phyloP scores from a whole-genome alignment of 2,113 vertebrate genomes.

The Formicarius rufipectus region DNA sequence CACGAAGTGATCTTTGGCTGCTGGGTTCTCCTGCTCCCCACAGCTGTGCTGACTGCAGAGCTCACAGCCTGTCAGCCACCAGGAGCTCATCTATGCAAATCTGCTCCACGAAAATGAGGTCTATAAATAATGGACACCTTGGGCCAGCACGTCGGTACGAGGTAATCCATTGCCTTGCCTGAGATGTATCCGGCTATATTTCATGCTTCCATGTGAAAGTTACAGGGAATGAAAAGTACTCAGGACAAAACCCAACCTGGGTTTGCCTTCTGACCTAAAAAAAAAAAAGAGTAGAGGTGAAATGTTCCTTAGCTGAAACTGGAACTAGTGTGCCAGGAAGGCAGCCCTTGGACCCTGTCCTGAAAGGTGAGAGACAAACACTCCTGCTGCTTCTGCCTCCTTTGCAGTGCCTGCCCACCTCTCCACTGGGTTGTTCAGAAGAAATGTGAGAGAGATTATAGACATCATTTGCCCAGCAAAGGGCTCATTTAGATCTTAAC shows the following conservation, averaged over 20 bases:
- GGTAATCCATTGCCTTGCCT: conserved; percentile 9
- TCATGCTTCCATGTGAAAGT: neutral
- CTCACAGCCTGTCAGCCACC: neutral
- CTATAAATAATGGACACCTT: conserved; percentile 65
- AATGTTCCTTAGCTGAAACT: neutral
- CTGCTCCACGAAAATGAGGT: neutral
- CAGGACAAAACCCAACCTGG: neutral
- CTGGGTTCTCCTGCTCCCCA: neutral
- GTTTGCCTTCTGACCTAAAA: neutral
- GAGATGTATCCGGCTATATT: neutral
- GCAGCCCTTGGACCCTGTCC: neutral
- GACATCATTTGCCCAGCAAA: neutral
- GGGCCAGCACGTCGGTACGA: neutral
- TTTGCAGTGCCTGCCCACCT: neutral
- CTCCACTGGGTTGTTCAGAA: neutral
- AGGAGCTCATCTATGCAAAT: conserved; percentile 38
- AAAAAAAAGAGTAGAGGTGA: neutral
- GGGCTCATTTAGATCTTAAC: neutral
- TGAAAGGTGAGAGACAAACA: neutral
- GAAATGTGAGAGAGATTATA: neutral
- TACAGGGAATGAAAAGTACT: neutral
- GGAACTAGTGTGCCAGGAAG: neutral
- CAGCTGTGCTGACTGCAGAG: neutral
- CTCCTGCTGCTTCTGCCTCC: neutral
- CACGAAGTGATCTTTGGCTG: neutral